These are phyloP conservation scores for Mesaphorura yosii DNA, from an alignment of 1,140 invertebrate genomes.

Conservation along the genomic window DNA sequence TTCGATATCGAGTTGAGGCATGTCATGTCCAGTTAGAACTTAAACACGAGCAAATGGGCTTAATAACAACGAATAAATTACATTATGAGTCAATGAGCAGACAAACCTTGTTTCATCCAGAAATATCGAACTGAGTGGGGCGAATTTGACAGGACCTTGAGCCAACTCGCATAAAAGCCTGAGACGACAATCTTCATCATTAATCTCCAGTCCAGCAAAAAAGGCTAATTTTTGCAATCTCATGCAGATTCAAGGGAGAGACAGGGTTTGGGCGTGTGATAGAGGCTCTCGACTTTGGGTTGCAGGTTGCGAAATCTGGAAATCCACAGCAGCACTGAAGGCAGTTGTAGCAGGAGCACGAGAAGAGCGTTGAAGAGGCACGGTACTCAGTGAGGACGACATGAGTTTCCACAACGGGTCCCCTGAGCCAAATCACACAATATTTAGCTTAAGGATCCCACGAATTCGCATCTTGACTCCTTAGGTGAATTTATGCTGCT, in stretches of 20 bases:
- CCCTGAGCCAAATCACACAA: slow-evolving; percentile 12
- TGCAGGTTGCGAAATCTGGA: neutral
- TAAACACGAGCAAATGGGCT: too few species aligned
- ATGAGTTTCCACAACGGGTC: slow-evolving; percentile 26
- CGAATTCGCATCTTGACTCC: too few species aligned
- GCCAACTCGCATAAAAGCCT: slow-evolving; percentile 31
- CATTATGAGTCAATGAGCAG: too few species aligned
- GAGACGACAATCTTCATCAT: slow-evolving; percentile 30
- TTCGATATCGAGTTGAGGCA: too few species aligned
- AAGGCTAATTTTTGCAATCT: slow-evolving; percentile 34
- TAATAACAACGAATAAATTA: too few species aligned
- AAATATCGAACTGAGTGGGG: slow-evolving; percentile 30
- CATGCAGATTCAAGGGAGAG: slow-evolving; percentile 17
- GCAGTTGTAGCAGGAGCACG: neutral
- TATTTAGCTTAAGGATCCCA: too few species aligned
- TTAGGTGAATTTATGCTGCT: too few species aligned
- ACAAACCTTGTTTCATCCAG: slow-evolving; percentile 32
- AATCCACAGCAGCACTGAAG: neutral
- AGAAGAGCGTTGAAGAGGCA: too few species aligned
- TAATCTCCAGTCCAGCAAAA: slow-evolving; percentile 29
- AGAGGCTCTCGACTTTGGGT: neutral
- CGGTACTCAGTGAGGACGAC: slow-evolving; percentile 15
- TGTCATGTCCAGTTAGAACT: too few species aligned
- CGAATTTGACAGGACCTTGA: slow-evolving; percentile 29
- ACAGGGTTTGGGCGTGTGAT: neutral